A percentile compares a stretch with the other conserved stretches of the same genome.
These are phyloP conservation scores for Nasua narica DNA, from an alignment of 2,797 vertebrate species.

Conservation along the genomic window DNA sequence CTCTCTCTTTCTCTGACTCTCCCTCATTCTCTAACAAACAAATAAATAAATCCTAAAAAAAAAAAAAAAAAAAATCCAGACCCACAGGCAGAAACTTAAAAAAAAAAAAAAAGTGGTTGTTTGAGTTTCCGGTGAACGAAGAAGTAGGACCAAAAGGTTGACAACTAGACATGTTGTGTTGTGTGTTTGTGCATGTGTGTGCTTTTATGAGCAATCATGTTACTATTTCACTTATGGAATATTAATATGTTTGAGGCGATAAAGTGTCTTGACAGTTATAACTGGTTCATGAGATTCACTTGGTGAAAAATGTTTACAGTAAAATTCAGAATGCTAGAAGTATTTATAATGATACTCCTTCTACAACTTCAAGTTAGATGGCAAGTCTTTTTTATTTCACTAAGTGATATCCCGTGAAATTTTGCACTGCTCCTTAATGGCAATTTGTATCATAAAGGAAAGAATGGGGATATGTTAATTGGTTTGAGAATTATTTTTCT, in stretches of 20 bases:
- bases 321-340: not conserved
- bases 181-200: not conserved
- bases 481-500: constrained; percentile 38
- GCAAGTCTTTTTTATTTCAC: constrained; percentile 17
- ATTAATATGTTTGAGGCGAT: not conserved
- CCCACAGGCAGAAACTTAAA: too few relatives aligned
- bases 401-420: constrained; percentile 16
- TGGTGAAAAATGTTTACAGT: not conserved
- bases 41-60: too few relatives aligned
- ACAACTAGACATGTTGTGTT: not conserved
- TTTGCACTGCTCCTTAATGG: not conserved
- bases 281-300: not conserved
- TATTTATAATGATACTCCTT: not conserved
- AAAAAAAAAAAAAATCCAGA: too few relatives aligned
- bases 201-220: not conserved
- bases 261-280: not conserved
- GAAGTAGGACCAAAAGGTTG: not conserved
- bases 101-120: not conserved
- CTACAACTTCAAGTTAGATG: not conserved
- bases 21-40: too few relatives aligned
- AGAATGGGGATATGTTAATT: constrained; percentile 31
- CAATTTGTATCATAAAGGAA: constrained; percentile 60
- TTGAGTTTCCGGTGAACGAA: not conserved
- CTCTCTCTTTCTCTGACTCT: fast-evolving
- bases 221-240: not conserved